Evolutionary conservation across 2,113 vertebrate species (phyloP).

Genomic region (Poeciliopsis prolifica): DNA sequence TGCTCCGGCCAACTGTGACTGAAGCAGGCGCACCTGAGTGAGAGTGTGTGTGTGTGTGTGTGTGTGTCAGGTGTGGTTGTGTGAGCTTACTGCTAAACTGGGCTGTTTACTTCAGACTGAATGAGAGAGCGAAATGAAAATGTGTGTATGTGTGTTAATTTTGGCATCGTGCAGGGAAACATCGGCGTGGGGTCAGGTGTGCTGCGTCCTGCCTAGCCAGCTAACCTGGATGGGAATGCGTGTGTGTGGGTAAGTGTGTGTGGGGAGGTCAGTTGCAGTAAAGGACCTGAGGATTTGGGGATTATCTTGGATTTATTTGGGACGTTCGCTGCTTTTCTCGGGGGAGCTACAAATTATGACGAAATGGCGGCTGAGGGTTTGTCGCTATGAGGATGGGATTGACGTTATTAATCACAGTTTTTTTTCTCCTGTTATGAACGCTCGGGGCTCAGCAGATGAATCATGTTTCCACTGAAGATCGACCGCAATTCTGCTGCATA

Average conservation of each 20-base stretch:
- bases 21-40: constrained; percentile 63
- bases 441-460: constrained; percentile 46
- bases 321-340: constrained; percentile 20
- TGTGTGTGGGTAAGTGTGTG: constrained; percentile 18
- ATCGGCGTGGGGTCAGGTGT: constrained; percentile 68
- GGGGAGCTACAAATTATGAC: constrained; percentile 44
- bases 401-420: constrained; percentile 13
- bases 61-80: constrained; percentile 66
- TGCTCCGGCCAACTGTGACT: constrained; percentile 63
- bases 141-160: constrained; percentile 38
- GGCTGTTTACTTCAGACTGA: constrained; percentile 43
- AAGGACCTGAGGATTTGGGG: constrained; percentile 56
- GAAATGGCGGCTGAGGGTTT: constrained; percentile 34
- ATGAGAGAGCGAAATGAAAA: background rate
- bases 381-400: constrained; percentile 3
- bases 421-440: background rate
- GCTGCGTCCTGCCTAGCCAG: constrained; percentile 21
- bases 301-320: constrained; percentile 48
- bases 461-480: constrained; percentile 34
- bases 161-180: constrained; percentile 43
- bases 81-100: constrained; percentile 20
- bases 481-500: constrained; percentile 30
- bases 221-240: constrained; percentile 30
- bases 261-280: constrained; percentile 53
- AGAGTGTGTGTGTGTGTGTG: no score